These are phyloP conservation scores for Myanophis thanlyinensis DNA, from an alignment of 2,113 vertebrate species.

Conservation along the genomic window DNA sequence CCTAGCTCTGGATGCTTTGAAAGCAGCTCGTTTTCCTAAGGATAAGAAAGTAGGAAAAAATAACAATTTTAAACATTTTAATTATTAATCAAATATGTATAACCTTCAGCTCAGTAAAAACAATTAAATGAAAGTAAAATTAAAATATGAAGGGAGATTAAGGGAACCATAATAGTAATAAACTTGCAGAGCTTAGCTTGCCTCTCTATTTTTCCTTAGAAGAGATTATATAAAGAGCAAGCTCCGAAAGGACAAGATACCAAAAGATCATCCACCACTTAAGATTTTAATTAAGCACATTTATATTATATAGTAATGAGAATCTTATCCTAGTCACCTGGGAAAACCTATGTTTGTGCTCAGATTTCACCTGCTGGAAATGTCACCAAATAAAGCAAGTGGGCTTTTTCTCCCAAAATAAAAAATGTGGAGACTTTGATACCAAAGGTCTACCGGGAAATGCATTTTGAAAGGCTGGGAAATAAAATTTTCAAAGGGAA, in stretches of 20 bases:
- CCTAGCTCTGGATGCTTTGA: slow-evolving; percentile 7
- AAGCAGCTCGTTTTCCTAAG: slow-evolving; percentile 24
- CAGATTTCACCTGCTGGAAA: slow-evolving; percentile 35
- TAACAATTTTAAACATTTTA: background rate
- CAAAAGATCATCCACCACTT: slow-evolving; percentile 7
- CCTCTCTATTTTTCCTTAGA: slow-evolving; percentile 40
- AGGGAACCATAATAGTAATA: slow-evolving; percentile 49
- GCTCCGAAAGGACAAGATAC: slow-evolving; percentile 37
- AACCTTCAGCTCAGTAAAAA: background rate
- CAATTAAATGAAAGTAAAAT: background rate
- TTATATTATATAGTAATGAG: slow-evolving; percentile 13
- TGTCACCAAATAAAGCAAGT: slow-evolving; percentile 11
- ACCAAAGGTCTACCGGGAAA: background rate
- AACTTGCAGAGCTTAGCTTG: slow-evolving; percentile 35
- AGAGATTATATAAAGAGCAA: slow-evolving; percentile 47
- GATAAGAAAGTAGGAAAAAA: slow-evolving; percentile 2
- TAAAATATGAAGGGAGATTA: slow-evolving; percentile 29
- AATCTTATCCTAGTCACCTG: slow-evolving; percentile 11
- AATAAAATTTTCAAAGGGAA: background rate
- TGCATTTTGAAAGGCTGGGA: background rate
- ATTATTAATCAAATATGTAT: background rate
- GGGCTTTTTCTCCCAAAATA: background rate
- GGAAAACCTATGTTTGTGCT: slow-evolving; percentile 11
- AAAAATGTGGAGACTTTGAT: background rate
- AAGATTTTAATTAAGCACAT: slow-evolving; percentile 49